Base-by-base conservation (phyloP, 2,888 invertebrate genomes). In the Craniophora ligustri region DNA sequence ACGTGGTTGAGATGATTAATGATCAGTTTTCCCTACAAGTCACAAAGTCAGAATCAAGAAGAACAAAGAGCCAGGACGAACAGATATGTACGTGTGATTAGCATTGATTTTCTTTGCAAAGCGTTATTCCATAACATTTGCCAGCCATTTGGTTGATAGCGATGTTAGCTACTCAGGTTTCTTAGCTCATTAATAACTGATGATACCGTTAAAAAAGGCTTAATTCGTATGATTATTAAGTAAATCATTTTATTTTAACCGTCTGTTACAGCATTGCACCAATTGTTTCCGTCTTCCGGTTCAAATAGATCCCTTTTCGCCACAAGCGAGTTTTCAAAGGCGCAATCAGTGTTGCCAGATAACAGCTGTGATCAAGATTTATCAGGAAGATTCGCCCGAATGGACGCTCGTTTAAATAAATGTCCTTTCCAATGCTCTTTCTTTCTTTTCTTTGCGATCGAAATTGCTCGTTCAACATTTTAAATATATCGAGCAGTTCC, bases 401-500 rank as follows among this genome's bases (percentile, higher is more conserved):
- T 67, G 64, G 67, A 62, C 51, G 55, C 47, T 57, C 60, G 59
- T 70, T 72, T 60, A 70, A 62, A 72, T 72, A 67, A 72, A 72
- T 70, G 72, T 51, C 32, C 53, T 44, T 64, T 55, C 53, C 64
- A 61, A 34, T 39, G 45, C 49, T 72, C 58, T 44, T 46, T 41
- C 56, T n/a, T n/a, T 46, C 53, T 26, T 61, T 63, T 58, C 61
- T 63, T 62, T 51, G 19, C 8, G 18, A 57, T 39, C 45, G 13
- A 34, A 54, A 67, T 72, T 67, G 50, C 44, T 59, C 65, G 55
- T 62, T 61, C 45, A 44, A 56, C 50, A 47, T 47, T 47, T 60
- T 67, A 41, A 57, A 54, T 44, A 40, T 57, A 65, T 56, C 34
- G 28, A 57, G 15, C 18, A 47, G 35, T 32, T 39, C 34, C 14